Conservation (phyloP, 2,797 vertebrate species). For the Triplophysa yarkandensis region DNA sequence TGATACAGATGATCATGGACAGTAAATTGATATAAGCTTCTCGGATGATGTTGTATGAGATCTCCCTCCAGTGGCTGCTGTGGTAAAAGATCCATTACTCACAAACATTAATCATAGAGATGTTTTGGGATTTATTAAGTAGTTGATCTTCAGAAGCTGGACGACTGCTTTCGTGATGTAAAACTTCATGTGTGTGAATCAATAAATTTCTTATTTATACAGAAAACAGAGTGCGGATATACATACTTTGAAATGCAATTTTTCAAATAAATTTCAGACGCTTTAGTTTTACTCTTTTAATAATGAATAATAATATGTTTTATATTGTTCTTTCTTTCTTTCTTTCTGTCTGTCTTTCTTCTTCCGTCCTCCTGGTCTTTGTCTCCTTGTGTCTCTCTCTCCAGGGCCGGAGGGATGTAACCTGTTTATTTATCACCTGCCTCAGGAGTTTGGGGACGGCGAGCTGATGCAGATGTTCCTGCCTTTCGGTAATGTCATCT, state of each 20-base stretch:
- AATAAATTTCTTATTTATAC: neutral
- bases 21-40: neutral
- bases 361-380: slow-evolving; percentile 51
- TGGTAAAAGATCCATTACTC: slow-evolving; percentile 12
- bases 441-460: slow-evolving; percentile 99
- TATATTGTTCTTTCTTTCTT: slow-evolving; percentile 7
- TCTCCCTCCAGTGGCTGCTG: slow-evolving; percentile 52
- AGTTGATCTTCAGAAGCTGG: neutral
- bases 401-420: slow-evolving; percentile 98
- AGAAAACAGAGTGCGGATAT: neutral
- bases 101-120: neutral
- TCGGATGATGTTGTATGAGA: neutral
- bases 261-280: neutral
- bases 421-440: slow-evolving; percentile 99
- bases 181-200: neutral
- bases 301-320: neutral
- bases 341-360: slow-evolving; percentile 30
- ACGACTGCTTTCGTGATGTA: neutral
- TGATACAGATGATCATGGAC: neutral
- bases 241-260: too few relatives aligned
- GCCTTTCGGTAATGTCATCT: slow-evolving; percentile 99
- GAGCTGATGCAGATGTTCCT: slow-evolving; percentile 99
- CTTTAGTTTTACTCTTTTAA: neutral
- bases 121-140: neutral
- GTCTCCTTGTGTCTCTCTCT: slow-evolving; percentile 58